Evolutionary conservation across 2,113 vertebrate genomes (phyloP).

Genomic region (Centropus unirufus): DNA sequence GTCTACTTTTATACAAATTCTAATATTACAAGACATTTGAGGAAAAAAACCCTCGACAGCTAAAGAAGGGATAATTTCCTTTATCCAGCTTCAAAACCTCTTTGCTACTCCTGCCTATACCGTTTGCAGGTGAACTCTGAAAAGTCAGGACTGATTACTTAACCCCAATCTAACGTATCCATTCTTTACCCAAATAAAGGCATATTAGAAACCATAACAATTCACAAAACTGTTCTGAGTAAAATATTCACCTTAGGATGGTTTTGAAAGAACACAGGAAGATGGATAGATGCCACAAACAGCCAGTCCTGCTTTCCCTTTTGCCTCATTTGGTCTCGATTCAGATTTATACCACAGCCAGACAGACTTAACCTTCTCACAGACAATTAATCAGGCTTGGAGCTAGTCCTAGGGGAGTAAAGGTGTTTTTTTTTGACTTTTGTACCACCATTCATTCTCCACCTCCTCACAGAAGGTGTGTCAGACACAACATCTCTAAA

Average conservation of each 20-base stretch:
- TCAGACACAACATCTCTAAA: background rate
- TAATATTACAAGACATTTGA: background rate
- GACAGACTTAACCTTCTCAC: slow-evolving; percentile 29
- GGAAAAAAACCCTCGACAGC: background rate
- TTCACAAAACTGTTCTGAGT: background rate
- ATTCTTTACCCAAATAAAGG: background rate
- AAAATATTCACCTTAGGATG: background rate
- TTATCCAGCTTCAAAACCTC: background rate
- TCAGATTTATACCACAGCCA: slow-evolving; percentile 17
- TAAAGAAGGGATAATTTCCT: background rate
- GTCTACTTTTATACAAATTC: background rate
- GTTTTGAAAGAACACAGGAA: background rate
- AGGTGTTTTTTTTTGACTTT: background rate
- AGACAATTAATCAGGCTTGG: slow-evolving; percentile 23
- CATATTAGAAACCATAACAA: background rate
- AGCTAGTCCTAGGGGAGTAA: background rate
- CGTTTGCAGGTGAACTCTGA: background rate
- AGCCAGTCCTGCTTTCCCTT: slow-evolving; percentile 29
- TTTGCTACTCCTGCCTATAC: background rate
- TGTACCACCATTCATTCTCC: background rate
- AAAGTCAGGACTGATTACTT: background rate
- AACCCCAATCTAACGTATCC: background rate
- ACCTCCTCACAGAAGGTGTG: background rate
- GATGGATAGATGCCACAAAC: background rate
- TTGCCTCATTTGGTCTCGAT: slow-evolving; percentile 37